Evolutionary conservation across 2,113 vertebrate genomes (phyloP).

Genomic region (Brachirus orientalis): DNA sequence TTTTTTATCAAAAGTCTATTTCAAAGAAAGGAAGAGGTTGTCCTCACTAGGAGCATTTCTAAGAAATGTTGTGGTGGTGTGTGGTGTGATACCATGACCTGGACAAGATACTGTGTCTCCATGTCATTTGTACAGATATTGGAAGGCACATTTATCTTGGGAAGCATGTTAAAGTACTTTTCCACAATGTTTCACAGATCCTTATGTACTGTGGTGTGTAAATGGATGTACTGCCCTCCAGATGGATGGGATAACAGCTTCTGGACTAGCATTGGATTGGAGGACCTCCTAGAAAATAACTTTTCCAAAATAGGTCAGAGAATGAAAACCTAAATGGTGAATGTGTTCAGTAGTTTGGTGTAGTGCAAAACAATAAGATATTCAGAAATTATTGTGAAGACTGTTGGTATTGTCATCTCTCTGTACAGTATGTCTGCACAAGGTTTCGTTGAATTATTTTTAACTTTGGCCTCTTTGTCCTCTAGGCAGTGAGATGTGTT

Average conservation of each 20-base stretch:
- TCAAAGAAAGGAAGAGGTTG: not conserved
- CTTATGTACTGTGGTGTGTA: slow-evolving; percentile 94
- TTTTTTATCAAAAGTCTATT: slow-evolving; percentile 19
- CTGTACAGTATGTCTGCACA: too few relatives aligned
- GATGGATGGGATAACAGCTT: slow-evolving; percentile 92
- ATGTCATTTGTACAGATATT: not conserved
- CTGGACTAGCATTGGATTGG: slow-evolving; percentile 88
- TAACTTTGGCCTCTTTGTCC: slow-evolving; percentile 7
- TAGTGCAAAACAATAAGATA: too few relatives aligned
- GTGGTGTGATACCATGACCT: not conserved
- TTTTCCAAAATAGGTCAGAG: slow-evolving; percentile 87
- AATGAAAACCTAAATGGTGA: not conserved
- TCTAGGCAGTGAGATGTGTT: slow-evolving; percentile 86
- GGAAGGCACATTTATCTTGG: not conserved
- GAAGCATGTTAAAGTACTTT: not conserved
- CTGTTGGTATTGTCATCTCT: too few relatives aligned
- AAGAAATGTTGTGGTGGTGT: not conserved
- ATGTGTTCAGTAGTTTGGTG: not conserved
- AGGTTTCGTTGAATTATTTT: too few relatives aligned
- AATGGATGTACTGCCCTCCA: slow-evolving; percentile 92
- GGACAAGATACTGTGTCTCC: not conserved
- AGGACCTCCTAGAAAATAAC: slow-evolving; percentile 88
- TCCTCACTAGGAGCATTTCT: not conserved
- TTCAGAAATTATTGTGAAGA: too few relatives aligned
- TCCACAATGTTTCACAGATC: slow-evolving; percentile 81